These are phyloP conservation scores for Chaetogeoica ovagalla DNA, from an alignment of 2,888 invertebrate species.

Conservation along the genomic window DNA sequence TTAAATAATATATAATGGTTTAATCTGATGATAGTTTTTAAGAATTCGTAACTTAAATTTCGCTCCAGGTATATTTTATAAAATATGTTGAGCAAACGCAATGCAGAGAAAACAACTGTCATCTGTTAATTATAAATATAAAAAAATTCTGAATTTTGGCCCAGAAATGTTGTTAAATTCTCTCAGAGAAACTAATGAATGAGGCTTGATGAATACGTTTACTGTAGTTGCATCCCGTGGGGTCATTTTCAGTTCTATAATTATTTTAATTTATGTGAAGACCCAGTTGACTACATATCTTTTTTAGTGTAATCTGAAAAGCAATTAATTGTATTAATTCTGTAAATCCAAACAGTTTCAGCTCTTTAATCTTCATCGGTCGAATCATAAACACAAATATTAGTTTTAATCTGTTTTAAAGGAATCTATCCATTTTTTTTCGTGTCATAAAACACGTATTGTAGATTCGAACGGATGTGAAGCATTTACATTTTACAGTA, in stretches of 20 bases:
- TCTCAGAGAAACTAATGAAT: not conserved
- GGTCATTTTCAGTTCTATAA: not conserved
- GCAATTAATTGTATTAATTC: slow-evolving; percentile 5
- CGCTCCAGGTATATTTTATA: too few relatives aligned
- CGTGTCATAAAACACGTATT: not conserved
- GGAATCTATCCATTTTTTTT: not conserved
- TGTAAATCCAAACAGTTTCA: not conserved
- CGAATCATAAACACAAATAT: not conserved
- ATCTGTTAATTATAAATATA: not conserved
- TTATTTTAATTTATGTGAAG: slow-evolving; percentile 14
- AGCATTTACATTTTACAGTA: too few relatives aligned
- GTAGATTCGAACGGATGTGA: not conserved
- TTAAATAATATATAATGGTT: too few relatives aligned
- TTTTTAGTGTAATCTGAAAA: not conserved
- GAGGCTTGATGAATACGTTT: not conserved
- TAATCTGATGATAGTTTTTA: too few relatives aligned
- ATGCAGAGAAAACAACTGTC: not conserved
- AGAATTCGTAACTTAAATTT: too few relatives aligned
- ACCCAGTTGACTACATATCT: not conserved
- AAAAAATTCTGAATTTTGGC: not conserved
- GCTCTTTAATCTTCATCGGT: not conserved
- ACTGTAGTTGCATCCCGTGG: not conserved
- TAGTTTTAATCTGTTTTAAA: not conserved
- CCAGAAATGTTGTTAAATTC: not conserved
- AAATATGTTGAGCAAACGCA: not conserved